These are phyloP conservation scores for Nasonovia ribisnigri DNA, from an alignment of 2,888 invertebrate genomes.

Conservation along the genomic window DNA sequence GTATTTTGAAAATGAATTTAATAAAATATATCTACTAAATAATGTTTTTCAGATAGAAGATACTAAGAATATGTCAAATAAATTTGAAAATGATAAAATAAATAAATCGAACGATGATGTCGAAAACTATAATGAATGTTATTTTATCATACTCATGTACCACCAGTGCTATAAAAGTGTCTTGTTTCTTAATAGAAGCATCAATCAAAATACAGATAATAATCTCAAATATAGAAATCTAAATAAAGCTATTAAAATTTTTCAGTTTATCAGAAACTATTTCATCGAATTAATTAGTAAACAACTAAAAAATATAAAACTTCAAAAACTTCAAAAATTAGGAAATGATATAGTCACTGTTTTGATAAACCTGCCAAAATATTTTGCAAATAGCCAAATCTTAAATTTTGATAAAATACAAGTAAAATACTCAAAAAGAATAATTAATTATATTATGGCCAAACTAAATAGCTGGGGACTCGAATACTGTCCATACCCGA, in stretches of 20 bases:
- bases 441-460: neutral
- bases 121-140: neutral
- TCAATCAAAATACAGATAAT: too few relatives aligned
- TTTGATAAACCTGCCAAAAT: neutral
- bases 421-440: neutral
- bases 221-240: too few relatives aligned
- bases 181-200: neutral
- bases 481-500: neutral
- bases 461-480: neutral
- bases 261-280: neutral
- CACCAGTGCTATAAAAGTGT: neutral
- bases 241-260: too few relatives aligned
- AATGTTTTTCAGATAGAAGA: neutral
- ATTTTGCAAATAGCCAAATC: rapidly evolving
- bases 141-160: neutral
- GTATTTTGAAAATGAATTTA: neutral
- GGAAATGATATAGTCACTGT: neutral
- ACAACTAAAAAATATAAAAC: neutral
- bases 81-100: neutral
- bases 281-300: neutral
- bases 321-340: neutral
- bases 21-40: neutral
- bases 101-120: neutral
- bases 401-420: neutral
- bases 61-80: too few relatives aligned